Conservation (phyloP, 2,797 vertebrate genomes). For the Pangasius krempfi region DNA sequence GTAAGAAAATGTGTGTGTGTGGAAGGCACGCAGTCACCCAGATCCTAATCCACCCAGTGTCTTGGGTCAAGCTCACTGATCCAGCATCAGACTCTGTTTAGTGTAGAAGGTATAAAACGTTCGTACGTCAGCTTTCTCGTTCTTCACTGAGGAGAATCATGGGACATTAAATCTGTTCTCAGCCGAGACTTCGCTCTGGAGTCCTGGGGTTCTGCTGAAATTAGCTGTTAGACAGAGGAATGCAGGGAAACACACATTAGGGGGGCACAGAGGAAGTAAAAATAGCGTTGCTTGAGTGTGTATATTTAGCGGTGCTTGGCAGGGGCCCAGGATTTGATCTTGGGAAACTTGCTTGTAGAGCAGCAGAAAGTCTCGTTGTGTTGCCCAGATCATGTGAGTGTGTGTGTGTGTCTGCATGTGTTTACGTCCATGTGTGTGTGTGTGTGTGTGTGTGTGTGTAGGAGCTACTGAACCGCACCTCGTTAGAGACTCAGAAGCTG, state of each 20-base stretch:
- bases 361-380: constrained; percentile 9
- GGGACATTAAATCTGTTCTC: constrained; percentile 12
- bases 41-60: neutral
- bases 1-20: neutral
- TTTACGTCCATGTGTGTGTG: constrained; percentile 21
- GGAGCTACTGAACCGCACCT: constrained; percentile 91
- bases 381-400: neutral
- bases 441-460: constrained; percentile 61
- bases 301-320: constrained; percentile 76
- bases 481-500: constrained; percentile 92
- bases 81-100: neutral
- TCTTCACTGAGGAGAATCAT: neutral
- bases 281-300: constrained; percentile 68
- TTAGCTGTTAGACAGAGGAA: constrained; percentile 50
- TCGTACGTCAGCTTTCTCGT: neutral
- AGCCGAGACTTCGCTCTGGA: constrained; percentile 22
- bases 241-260: constrained; percentile 51
- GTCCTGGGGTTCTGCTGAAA: constrained; percentile 43
- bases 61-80: neutral
- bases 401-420: neutral
- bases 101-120: neutral
- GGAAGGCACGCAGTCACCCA: neutral
- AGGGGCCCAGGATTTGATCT: constrained; percentile 51
- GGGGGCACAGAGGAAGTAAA: constrained; percentile 64
- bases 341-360: constrained; percentile 63